Evolutionary conservation across 1,140 invertebrate species (phyloP).

Genomic region (Heterodera carotae): DNA sequence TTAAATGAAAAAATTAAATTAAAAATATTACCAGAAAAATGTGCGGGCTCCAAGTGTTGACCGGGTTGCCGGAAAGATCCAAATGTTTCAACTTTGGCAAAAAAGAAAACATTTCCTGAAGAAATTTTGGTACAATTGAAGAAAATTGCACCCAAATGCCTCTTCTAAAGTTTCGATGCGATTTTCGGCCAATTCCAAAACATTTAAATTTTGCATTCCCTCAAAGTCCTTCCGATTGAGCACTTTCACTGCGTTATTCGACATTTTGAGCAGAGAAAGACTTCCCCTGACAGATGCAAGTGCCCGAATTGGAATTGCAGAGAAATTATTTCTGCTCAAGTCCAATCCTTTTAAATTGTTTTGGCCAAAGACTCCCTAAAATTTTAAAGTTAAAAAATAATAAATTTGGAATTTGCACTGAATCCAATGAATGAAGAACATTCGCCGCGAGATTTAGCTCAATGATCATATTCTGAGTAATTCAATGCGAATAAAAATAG

Average conservation of each 20-base stretch:
- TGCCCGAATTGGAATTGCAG: slow-evolving; percentile 40
- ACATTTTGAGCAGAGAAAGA: slow-evolving; percentile 40
- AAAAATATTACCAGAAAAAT: slow-evolving; percentile 36
- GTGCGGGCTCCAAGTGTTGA: slow-evolving; percentile 50
- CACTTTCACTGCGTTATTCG: slow-evolving; percentile 33
- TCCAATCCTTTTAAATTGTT: slow-evolving; percentile 44
- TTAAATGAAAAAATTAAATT: background rate
- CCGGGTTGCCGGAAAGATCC: slow-evolving; percentile 47
- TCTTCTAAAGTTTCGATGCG: slow-evolving; percentile 51
- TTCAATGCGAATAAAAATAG: slow-evolving; percentile 23
- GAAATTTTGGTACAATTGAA: background rate
- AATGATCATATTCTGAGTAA: slow-evolving; percentile 39
- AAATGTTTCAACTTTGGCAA: slow-evolving; percentile 39
- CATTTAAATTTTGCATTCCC: slow-evolving; percentile 33
- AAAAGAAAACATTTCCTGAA: slow-evolving; percentile 29
- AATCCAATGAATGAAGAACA: slow-evolving; percentile 38
- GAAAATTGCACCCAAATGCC: slow-evolving; percentile 1
- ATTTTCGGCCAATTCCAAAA: slow-evolving; percentile 41
- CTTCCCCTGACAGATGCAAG: slow-evolving; percentile 42
- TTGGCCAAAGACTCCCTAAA: slow-evolving; percentile 47
- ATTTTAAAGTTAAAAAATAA: background rate
- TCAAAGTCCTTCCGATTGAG: slow-evolving; percentile 33
- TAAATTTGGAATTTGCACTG: background rate
- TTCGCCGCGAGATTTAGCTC: slow-evolving; percentile 41
- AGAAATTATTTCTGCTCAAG: slow-evolving; percentile 46